phyloP scores from a whole-genome alignment of 2,113 vertebrate species.

The Zootoca vivipara region DNA sequence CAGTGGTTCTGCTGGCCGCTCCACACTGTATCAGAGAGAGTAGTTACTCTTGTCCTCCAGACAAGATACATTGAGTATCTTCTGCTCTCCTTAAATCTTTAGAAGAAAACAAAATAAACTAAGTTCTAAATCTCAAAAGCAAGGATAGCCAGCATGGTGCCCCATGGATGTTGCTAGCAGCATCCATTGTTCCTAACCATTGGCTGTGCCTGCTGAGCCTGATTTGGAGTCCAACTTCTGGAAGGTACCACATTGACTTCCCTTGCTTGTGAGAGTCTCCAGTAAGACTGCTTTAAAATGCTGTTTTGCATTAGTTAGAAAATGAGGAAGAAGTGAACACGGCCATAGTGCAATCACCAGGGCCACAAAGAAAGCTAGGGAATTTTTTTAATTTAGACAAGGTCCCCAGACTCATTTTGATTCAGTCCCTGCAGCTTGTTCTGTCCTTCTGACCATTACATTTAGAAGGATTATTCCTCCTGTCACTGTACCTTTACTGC shows the following conservation, averaged over 20 bases:
- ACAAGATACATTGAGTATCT: neutral
- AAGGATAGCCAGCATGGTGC: neutral
- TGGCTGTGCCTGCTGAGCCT: no score
- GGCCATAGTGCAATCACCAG: neutral
- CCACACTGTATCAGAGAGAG: neutral
- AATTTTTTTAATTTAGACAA: neutral
- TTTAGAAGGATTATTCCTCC: neutral
- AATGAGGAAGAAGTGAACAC: neutral
- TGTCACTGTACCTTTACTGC: neutral
- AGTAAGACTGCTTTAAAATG: neutral
- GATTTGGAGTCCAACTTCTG: no score
- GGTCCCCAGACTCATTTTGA: neutral
- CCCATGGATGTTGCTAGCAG: no score
- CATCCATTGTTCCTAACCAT: no score
- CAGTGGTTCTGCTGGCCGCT: conserved; percentile 7
- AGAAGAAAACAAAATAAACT: neutral
- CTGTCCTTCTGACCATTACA: neutral
- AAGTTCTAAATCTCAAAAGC: neutral
- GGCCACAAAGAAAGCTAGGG: neutral
- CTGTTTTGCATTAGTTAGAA: neutral
- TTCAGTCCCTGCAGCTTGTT: neutral
- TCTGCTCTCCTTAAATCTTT: neutral
- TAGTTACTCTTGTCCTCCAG: conserved; percentile 16
- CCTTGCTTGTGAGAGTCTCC: neutral
- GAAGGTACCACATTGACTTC: no score